Evolutionary conservation across 1,140 invertebrate species (phyloP), one percentile per base, ranked within the genome.

Genomic region (Drosophila novamexicana): DNA sequence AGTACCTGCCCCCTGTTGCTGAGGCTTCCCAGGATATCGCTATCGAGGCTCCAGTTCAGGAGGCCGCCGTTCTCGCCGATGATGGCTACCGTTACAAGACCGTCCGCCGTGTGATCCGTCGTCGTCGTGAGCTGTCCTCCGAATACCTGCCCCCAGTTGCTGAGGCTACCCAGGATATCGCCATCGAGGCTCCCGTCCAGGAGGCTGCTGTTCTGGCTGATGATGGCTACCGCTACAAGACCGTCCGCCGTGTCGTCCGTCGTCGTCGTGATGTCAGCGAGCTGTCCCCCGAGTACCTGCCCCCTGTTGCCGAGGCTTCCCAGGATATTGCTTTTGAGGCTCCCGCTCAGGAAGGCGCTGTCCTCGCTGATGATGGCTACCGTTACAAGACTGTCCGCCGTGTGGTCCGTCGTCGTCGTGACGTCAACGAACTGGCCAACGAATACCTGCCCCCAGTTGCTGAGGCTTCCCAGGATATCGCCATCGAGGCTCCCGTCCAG

Each of bases 61-160:
- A 72, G 37, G 39, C 59, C 57, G 64, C 74, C 9, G 59, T 58
- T 1, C 65, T 84, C 10, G 81, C 84, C 12, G 77, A 75, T 77
- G 88, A 91, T 81, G 88, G 88, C 5, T 91, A 91, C 70, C 81
- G 79, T 56, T 91, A 91, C 77, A 91, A 86, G 75, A 84, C 78
- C 22, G 80, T 90, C 14, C 81, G 80, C 6, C 76, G 74, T 53
- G 67, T 81, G 59, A 71, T 75, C 62, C 83, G 83, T 47, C 72
- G 56, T 7, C 77, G 83, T 76, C 86, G 88, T 77, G 88, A 91
- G 18, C 18, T 18, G 18, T 18, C 8, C 81, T 75, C 54, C 49
- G 79, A 89, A 32, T 90, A 90, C 72, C 63, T 88, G 65, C 83
- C 83, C 42, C 80, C 83, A 1, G 64, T 62, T 44, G 77, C 61